These are phyloP conservation scores for Pelobates cultripes DNA, from an alignment of 2,797 vertebrate species.

Conservation along the genomic window DNA sequence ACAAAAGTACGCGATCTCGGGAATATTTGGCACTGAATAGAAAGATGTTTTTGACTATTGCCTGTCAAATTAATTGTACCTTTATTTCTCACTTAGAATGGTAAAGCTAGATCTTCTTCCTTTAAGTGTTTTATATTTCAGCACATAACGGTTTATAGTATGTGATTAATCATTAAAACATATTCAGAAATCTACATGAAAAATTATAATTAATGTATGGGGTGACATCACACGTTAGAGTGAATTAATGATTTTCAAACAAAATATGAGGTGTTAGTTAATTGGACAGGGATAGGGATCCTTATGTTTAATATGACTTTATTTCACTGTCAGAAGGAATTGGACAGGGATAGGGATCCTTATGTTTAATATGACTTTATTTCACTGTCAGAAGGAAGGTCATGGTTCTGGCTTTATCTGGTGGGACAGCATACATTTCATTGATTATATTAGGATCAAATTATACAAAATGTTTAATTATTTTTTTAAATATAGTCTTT, in stretches of 20 bases:
- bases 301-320: no score
- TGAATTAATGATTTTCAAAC: not conserved
- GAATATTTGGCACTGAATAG: slow-evolving; percentile 34
- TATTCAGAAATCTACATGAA: not conserved
- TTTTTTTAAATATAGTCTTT: slow-evolving; percentile 80
- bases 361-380: no score
- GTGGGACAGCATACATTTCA: no score
- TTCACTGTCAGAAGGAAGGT: no score
- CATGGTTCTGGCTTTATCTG: no score
- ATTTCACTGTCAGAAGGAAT: no score
- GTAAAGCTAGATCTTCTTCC: not conserved
- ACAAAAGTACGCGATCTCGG: slow-evolving; percentile 35
- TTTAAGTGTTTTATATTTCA: no score
- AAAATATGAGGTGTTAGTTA: not conserved
- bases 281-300: no score
- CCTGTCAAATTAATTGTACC: slow-evolving; percentile 15
- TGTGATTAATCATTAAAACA: not conserved
- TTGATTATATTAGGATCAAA: no score
- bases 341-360: no score
- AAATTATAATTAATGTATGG: not conserved
- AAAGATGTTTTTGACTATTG: slow-evolving; percentile 19
- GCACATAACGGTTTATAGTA: not conserved
- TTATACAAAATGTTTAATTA: no score
- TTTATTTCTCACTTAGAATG: not conserved
- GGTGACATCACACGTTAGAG: not conserved